Base-by-base conservation (phyloP, 1,140 invertebrate species). In the Drosophila arizonae region DNA sequence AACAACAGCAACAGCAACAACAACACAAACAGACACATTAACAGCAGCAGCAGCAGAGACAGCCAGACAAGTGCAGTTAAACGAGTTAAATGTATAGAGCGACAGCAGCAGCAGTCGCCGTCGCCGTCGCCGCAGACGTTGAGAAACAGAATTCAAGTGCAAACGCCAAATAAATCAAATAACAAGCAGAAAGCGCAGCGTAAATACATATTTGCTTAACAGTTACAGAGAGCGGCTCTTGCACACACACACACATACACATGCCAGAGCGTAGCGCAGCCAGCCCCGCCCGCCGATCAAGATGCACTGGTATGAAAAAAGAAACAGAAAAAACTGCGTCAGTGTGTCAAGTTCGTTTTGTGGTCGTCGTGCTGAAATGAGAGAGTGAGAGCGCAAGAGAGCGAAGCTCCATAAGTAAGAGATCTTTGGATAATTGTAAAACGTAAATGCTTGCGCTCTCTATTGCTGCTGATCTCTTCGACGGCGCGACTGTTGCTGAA, bases 331-430 rank as follows among this genome's bases (percentile, higher is more conserved):
- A 81, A 89, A 79, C 78, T 79, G 80, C 85, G 85, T 81, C 77
- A 88, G 80, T 88, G 81, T 89, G 85, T 89, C 85, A 89, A 89
- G 85, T 89, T 89, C 85, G 85, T 85, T 88, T 85, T 60, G 74
- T 58, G 69, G 76, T 50, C 51, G 36, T 57, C 60, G 52, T n/a
- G 24, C 30, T 9, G 26, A 30, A 24, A n/a, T 17, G 15, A 76
- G 41, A 56, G 60, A 55, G 62, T 26, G 4, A 24, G 11, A 52
- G 17, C 41, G 39, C 33, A 21, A 46, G 43, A 46, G 43, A 46
- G 71, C 26, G 51, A 15, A 46, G 71, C 26, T 48, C 13, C 26
- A 28, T 54, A 36, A 13, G 2, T 48, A 54, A 57, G 60, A 54
- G 45, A 46, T 61, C 62, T 24, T 54, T 57, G 24, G n/a, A 13